These are phyloP conservation scores for Aphyosemion australe DNA, from an alignment of 2,113 vertebrate species.

Conservation along the genomic window DNA sequence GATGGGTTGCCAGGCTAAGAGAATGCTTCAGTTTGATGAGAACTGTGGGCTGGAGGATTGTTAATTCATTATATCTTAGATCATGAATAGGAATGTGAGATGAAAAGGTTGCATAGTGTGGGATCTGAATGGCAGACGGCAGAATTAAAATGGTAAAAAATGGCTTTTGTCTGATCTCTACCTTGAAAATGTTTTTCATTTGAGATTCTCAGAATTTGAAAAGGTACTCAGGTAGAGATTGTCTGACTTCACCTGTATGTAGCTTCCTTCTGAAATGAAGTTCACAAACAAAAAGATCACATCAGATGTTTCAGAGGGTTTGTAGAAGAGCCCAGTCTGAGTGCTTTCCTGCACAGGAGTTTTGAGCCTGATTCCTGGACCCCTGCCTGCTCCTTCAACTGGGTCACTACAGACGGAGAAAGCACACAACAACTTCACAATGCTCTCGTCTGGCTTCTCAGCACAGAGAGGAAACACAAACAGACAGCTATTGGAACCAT, in stretches of 20 bases:
- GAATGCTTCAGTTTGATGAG: conserved; percentile 17
- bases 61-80: conserved; percentile 3
- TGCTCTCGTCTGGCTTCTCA: conserved; percentile 65
- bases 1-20: background rate
- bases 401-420: conserved; percentile 61
- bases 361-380: conserved; percentile 56
- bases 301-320: conserved; percentile 45
- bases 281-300: conserved; percentile 47
- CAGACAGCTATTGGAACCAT: conserved; percentile 65
- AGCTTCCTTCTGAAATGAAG: conserved; percentile 25
- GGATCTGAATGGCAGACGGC: conserved; percentile 21
- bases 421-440: conserved; percentile 63
- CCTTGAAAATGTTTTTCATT: conserved; percentile 13
- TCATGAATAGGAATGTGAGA: conserved; percentile 24
- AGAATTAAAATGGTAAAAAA: conserved; percentile 6
- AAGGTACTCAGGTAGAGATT: conserved; percentile 17
- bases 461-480: conserved; percentile 57
- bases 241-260: conserved; percentile 3
- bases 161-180: conserved; percentile 24
- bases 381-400: conserved; percentile 69
- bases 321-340: conserved; percentile 42
- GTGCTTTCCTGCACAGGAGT: conserved; percentile 47
- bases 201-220: background rate
- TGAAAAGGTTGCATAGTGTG: conserved; percentile 13
- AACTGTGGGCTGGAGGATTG: conserved; percentile 12